Evolutionary conservation across 2,797 vertebrate species (phyloP).

Genomic region (Danio jaintianensis): DNA sequence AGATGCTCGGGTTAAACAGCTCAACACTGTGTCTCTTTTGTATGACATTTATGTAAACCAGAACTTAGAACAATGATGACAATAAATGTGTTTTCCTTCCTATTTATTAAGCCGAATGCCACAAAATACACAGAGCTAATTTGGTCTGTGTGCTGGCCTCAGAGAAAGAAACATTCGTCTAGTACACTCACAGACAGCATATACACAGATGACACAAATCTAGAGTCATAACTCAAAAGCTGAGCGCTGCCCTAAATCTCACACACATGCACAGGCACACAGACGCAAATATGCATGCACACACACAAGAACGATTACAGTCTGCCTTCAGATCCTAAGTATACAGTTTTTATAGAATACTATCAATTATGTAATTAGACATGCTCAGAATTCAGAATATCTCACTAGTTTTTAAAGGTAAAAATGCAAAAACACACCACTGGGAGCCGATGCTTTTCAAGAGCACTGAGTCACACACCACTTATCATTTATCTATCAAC

Average conservation of each 20-base stretch:
- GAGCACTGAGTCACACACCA: background rate
- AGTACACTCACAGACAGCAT: slow-evolving; percentile 21
- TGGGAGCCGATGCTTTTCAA: background rate
- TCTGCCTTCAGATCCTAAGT: background rate
- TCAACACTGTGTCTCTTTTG: slow-evolving; percentile 30
- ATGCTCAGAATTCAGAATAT: background rate
- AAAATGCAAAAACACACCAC: background rate
- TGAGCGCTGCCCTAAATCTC: slow-evolving; percentile 12
- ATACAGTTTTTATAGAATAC: slow-evolving; percentile 2
- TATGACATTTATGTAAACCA: slow-evolving; percentile 43
- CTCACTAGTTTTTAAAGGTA: slow-evolving; percentile 1
- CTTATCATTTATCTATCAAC: background rate
- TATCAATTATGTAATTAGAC: slow-evolving; percentile 7
- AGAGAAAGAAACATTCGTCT: slow-evolving; percentile 20
- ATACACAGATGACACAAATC: slow-evolving; percentile 39
- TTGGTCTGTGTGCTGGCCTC: slow-evolving; percentile 20
- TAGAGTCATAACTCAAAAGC: slow-evolving; percentile 30
- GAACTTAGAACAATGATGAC: slow-evolving; percentile 33
- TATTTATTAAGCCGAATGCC: slow-evolving; percentile 36
- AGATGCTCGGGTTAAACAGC: slow-evolving; percentile 39
- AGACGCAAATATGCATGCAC: background rate
- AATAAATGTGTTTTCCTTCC: slow-evolving; percentile 42
- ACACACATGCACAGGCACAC: background rate
- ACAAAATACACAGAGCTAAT: slow-evolving; percentile 43
- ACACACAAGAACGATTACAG: background rate